Evolutionary conservation across 2,888 invertebrate species (phyloP).

Genomic region (Argyresthia albistria): DNA sequence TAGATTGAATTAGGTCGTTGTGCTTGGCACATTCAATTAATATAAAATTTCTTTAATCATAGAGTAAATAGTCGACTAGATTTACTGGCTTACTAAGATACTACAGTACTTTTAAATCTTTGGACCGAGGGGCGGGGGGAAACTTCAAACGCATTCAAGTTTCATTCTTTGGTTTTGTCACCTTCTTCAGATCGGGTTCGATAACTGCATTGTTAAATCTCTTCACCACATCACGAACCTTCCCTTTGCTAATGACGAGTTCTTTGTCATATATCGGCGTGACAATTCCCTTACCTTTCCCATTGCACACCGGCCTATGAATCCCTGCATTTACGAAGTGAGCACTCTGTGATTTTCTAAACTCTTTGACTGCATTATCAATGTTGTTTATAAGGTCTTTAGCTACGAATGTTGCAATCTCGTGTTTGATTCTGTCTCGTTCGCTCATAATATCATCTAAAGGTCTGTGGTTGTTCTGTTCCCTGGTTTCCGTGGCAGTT

Average conservation of each 20-base stretch:
- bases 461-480: conserved; percentile 21
- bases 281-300: conserved; percentile 35
- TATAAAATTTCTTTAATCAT: conserved; percentile 15
- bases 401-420: conserved; percentile 60
- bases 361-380: conserved; percentile 52
- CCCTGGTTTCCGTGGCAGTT: conserved; percentile 28
- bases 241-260: conserved; percentile 59
- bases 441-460: conserved; percentile 41
- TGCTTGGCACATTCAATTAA: conserved; percentile 35
- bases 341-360: conserved; percentile 53
- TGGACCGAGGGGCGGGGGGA: conserved; percentile 1
- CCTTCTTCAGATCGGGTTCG: conserved; percentile 23
- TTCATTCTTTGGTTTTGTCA: conserved; percentile 29
- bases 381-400: conserved; percentile 62
- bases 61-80: conserved; percentile 9
- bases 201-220: conserved; percentile 46
- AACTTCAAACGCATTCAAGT: conserved; percentile 15
- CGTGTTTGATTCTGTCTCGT: conserved; percentile 56
- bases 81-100: conserved; percentile 2
- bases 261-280: conserved; percentile 60
- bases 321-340: conserved; percentile 25
- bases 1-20: conserved; percentile 12
- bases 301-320: conserved; percentile 27
- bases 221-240: conserved; percentile 62
- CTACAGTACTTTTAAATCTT: neutral